Conservation (phyloP, 2,888 invertebrate genomes). For the Hypomecis atomaria region DNA sequence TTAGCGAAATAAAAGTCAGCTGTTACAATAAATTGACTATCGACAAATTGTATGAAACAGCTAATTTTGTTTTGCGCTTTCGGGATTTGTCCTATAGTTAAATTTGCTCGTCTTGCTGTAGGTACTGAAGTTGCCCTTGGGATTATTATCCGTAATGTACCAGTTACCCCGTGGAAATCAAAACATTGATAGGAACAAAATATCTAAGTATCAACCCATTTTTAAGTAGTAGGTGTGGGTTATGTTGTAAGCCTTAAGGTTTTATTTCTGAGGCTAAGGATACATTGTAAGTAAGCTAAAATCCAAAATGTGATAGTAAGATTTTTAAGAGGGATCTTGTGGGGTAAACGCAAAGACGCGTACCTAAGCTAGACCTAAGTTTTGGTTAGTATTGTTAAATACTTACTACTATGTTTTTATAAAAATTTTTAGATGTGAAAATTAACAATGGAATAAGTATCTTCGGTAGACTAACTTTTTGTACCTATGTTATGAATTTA, state of each 20-base stretch:
- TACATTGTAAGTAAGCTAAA: conserved; percentile 31
- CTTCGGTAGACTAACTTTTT: neutral
- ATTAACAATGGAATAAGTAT: neutral
- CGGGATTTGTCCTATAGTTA: too few relatives aligned
- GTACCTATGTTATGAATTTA: too few relatives aligned
- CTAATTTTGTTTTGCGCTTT: too few relatives aligned
- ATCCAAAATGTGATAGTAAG: conserved; percentile 45
- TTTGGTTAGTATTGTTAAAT: conserved; percentile 21
- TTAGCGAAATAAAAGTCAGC: too few relatives aligned
- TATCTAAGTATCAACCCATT: neutral
- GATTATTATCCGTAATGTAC: too few relatives aligned
- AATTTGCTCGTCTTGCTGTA: too few relatives aligned
- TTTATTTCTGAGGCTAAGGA: neutral
- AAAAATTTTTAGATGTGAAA: neutral
- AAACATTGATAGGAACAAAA: too few relatives aligned
- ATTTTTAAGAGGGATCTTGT: conserved; percentile 33
- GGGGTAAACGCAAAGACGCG: conserved; percentile 10
- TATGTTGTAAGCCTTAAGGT: neutral
- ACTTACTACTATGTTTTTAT: neutral
- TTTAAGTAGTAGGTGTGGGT: neutral
- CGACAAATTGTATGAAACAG: too few relatives aligned
- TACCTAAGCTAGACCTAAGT: conserved; percentile 20
- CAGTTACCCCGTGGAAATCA: too few relatives aligned
- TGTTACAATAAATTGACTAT: too few relatives aligned
- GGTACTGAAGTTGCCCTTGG: too few relatives aligned